Base-by-base conservation (phyloP, 2,888 invertebrate genomes). In the Trissolcus japonicus region DNA sequence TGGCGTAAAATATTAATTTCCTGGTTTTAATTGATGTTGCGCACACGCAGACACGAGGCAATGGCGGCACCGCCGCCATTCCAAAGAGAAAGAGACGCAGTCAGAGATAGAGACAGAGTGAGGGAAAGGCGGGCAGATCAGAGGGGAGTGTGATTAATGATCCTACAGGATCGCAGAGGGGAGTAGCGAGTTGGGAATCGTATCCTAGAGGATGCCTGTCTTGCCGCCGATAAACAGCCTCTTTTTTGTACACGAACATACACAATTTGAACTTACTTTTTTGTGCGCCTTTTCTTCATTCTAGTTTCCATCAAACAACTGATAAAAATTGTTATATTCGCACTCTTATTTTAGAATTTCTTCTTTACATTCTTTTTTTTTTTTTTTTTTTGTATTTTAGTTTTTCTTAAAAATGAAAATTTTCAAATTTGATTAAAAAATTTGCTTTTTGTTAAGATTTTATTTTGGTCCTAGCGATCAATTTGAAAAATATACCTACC, bases 101-200 rank as follows among this genome's bases (percentile, higher is more conserved):
- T 35, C 29, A 29, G 53, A 14, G 72, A 65, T 48, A 73, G 46
- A 50, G 63, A 63, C 51, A 68, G 81, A 67, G 74, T 43, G 79
- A 63, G 69, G 79, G 79, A 79, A 72, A 77, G 81, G 81, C 79
- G 76, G 79, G 73, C 76, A 79, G 75, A 76, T 79, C 76, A 81
- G 82, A 82, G 87, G 86, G 87, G 86, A 85, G 82, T 86, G 86
- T 87, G 87, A 88, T 88, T 87, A 88, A 87, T 87, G 87, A 87
- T 87, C 83, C 85, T 84, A 79, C 73, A 82, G 84, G 86, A 76
- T 74, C 71, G 62, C 7, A 51, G 61, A 53, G 74, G 59, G 72
- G 65, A 63, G 68, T 61, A 62, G 48, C 63, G 53, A 29, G 46
- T n/a, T 29, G 71, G 78, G 79, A 79, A 81, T 80, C 80, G 81